Evolutionary conservation across 2,888 invertebrate species (phyloP).

Genomic region (Caenorhabditis zanzibari): DNA sequence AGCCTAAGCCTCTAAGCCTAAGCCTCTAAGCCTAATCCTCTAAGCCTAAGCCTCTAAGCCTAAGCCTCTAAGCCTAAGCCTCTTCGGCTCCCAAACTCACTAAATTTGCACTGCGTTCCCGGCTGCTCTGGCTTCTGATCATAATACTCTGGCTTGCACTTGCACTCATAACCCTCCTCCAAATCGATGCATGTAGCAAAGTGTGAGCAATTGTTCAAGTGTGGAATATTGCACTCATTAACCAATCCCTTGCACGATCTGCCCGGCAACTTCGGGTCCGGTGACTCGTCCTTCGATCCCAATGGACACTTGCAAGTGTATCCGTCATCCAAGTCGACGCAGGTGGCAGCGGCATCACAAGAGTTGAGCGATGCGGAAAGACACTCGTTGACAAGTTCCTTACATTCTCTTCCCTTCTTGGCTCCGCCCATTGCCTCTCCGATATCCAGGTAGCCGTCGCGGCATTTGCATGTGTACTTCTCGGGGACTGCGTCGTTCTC

Average conservation of each 20-base stretch:
- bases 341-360: conserved; percentile 77
- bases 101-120: conserved; percentile 79
- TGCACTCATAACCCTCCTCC: conserved; percentile 79
- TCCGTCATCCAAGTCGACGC: conserved; percentile 76
- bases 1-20: no score
- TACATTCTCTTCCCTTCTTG: conserved; percentile 67
- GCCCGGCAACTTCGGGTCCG: conserved; percentile 76
- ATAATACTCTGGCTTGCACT: conserved; percentile 77
- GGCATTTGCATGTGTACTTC: conserved; percentile 88
- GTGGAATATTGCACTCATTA: conserved; percentile 80
- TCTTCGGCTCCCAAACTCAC: conserved; percentile 67
- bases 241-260: conserved; percentile 75
- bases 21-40: no score
- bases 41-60: no score
- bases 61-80: no score
- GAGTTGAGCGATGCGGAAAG: conserved; percentile 75
- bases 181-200: conserved; percentile 80
- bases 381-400: conserved; percentile 79
- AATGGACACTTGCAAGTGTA: conserved; percentile 77
- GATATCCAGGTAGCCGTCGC: conserved; percentile 89
- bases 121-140: conserved; percentile 76
- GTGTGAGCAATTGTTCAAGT: conserved; percentile 80
- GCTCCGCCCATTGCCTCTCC: conserved; percentile 45
- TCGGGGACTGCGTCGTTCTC: conserved; percentile 72
- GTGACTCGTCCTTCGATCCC: conserved; percentile 78